phyloP scores from a whole-genome alignment of 2,888 invertebrate genomes.

The Rhagonycha fulva region DNA sequence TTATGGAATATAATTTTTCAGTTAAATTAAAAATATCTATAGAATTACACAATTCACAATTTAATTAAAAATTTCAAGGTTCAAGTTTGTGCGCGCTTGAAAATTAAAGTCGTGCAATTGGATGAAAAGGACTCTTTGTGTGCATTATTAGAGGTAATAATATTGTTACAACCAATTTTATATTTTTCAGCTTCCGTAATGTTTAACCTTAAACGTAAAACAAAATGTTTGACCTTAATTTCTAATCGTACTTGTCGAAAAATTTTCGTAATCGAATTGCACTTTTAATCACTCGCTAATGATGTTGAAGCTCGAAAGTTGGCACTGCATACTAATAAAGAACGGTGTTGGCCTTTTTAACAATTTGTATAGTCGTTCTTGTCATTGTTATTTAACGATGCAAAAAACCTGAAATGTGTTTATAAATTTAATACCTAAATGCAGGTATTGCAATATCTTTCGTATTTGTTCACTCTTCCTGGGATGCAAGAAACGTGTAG shows the following conservation, averaged over 20 bases:
- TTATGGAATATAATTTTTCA: background rate
- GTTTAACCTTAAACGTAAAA: background rate
- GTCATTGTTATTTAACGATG: background rate
- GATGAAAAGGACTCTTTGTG: background rate
- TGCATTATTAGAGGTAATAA: background rate
- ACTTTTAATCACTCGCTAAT: background rate
- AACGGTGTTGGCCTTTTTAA: background rate
- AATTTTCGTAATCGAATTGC: background rate
- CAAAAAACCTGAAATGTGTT: background rate
- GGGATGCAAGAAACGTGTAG: background rate
- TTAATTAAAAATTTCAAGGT: conserved; percentile 13
- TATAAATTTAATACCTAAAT: background rate
- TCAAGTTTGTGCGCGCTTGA: background rate
- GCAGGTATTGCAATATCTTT: background rate
- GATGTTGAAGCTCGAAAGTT: background rate
- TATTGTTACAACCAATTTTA: background rate
- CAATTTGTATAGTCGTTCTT: background rate
- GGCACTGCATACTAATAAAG: background rate
- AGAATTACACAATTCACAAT: conserved; percentile 6
- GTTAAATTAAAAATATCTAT: background rate
- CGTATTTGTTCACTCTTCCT: background rate
- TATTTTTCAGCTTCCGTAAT: background rate
- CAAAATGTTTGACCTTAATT: background rate
- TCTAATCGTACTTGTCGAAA: background rate
- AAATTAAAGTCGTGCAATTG: conserved; percentile 3